These are phyloP conservation scores for Dorcus hopei DNA, from an alignment of 2,888 invertebrate genomes.

Conservation along the genomic window DNA sequence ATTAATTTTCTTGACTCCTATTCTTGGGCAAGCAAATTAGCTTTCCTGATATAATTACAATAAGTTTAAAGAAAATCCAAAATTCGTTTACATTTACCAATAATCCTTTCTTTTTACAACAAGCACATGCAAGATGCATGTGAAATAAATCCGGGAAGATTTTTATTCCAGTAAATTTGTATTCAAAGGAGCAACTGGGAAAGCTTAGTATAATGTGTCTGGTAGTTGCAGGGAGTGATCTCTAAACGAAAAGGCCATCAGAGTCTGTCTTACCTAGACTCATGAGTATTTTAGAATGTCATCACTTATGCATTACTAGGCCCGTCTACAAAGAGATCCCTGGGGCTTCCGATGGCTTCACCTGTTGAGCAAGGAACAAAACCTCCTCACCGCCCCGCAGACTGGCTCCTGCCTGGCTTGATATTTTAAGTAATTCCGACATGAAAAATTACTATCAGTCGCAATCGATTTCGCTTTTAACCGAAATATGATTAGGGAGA, in stretches of 20 bases:
- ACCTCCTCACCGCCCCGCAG: neutral
- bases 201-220: slow-evolving; percentile 10
- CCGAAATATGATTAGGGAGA: slow-evolving; percentile 13
- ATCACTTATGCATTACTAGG: slow-evolving; percentile 62
- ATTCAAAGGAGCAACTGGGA: slow-evolving; percentile 11
- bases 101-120: too few relatives aligned
- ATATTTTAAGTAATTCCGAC: slow-evolving; percentile 20
- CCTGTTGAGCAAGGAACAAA: slow-evolving; percentile 40
- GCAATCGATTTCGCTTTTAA: neutral
- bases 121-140: too few relatives aligned
- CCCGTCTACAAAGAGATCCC: slow-evolving; percentile 55
- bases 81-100: too few relatives aligned
- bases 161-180: slow-evolving; percentile 10
- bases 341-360: slow-evolving; percentile 46
- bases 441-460: slow-evolving; percentile 28
- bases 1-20: neutral
- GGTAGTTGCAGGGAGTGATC: slow-evolving; percentile 2
- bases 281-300: slow-evolving; percentile 50
- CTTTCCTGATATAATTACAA: too few relatives aligned
- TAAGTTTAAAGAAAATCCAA: too few relatives aligned
- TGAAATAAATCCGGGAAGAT: neutral
- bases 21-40: too few relatives aligned
- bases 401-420: neutral
- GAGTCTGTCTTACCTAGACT: slow-evolving; percentile 22
- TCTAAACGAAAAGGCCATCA: slow-evolving; percentile 21